Evolutionary conservation across 2,888 invertebrate species (phyloP).

Genomic region (Cheilosia impressa): DNA sequence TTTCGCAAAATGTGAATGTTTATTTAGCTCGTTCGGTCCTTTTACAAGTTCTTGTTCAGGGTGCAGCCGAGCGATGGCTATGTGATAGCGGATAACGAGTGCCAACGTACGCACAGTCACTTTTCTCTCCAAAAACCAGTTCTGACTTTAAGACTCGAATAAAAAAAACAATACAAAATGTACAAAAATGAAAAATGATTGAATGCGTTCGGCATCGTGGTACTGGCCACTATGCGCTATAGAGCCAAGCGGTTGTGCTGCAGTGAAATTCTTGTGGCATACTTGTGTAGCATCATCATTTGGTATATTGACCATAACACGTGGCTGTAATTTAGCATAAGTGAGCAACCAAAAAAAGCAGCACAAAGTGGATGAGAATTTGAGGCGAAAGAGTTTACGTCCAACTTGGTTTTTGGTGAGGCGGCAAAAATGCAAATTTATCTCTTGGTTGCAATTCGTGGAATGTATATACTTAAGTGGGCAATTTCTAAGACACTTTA

Average conservation of each 20-base stretch:
- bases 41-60: constrained; percentile 71
- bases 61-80: constrained; percentile 65
- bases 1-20: constrained; percentile 71
- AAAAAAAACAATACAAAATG: not conserved
- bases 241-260: constrained; percentile 26
- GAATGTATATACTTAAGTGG: constrained; percentile 19
- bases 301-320: constrained; percentile 54
- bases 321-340: constrained; percentile 66
- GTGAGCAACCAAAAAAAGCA: constrained; percentile 26
- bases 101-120: constrained; percentile 68
- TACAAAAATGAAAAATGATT: constrained; percentile 47
- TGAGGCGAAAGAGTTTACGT: constrained; percentile 57
- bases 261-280: constrained; percentile 46
- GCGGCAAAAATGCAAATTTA: constrained; percentile 16
- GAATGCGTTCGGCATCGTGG: constrained; percentile 60
- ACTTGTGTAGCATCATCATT: constrained; percentile 48
- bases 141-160: constrained; percentile 18
- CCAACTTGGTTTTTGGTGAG: constrained; percentile 28
- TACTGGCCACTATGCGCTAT: constrained; percentile 45
- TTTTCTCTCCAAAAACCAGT: constrained; percentile 62
- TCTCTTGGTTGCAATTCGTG: not conserved
- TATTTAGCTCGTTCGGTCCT: constrained; percentile 67
- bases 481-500: constrained; percentile 9
- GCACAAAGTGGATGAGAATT: constrained; percentile 3
- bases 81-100: constrained; percentile 71